These are phyloP conservation scores for Thaleichthys pacificus DNA, from an alignment of 2,797 vertebrate genomes.

Conservation along the genomic window DNA sequence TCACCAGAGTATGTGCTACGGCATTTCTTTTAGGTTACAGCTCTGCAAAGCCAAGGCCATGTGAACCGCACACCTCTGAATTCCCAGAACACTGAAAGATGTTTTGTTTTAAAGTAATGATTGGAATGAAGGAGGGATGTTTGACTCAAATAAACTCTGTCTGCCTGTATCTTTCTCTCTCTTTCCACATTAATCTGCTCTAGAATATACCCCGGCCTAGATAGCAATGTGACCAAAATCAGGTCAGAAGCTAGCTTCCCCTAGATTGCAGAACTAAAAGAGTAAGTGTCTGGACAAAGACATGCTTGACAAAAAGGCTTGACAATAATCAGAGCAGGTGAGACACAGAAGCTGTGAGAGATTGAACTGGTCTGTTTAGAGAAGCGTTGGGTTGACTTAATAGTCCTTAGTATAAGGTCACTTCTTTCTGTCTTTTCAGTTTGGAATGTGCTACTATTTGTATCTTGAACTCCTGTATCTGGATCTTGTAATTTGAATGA, in stretches of 20 bases:
- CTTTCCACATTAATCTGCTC: neutral
- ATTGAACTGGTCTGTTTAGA: neutral
- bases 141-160: neutral
- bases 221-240: constrained; percentile 22
- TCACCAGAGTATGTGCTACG: neutral
- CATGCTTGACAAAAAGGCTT: neutral
- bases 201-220: constrained; percentile 3
- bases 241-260: constrained; percentile 25
- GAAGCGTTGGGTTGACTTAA: neutral
- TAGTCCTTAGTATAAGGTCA: neutral
- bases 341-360: no score
- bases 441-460: no score
- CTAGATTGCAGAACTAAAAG: constrained; percentile 20
- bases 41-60: neutral
- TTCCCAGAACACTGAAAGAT: neutral
- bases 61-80: neutral
- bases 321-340: neutral
- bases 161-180: neutral
- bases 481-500: no score
- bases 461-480: no score
- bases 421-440: neutral
- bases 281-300: constrained; percentile 16
- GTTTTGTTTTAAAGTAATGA: neutral
- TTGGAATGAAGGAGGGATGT: neutral
- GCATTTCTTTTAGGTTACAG: neutral